Conservation (phyloP, 2,797 vertebrate species). For the Sardinella longiceps region DNA sequence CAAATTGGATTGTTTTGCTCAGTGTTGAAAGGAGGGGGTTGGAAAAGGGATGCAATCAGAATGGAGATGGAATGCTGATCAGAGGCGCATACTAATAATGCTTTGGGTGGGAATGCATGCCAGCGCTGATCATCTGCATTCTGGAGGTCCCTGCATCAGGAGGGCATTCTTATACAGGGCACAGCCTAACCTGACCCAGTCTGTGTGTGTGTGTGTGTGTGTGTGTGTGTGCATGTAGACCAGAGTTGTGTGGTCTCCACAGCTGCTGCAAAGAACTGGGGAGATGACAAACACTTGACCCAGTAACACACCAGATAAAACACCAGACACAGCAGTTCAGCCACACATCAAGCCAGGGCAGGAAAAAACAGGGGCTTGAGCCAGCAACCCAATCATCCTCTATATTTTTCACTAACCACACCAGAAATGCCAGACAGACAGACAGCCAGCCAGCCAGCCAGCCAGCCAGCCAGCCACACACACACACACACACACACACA, state of each 20-base stretch:
- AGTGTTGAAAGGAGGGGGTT: not conserved
- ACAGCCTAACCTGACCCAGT: not conserved
- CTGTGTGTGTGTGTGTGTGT: too few relatives aligned
- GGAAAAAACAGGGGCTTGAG: not conserved
- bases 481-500: not conserved
- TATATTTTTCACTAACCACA: not conserved
- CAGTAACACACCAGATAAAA: too few relatives aligned
- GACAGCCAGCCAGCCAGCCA: not conserved
- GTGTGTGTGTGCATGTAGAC: too few relatives aligned
- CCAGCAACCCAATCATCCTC: not conserved
- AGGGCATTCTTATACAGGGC: not conserved
- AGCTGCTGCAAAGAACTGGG: too few relatives aligned
- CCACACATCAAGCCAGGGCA: too few relatives aligned
- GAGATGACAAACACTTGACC: too few relatives aligned
- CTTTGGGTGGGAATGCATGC: not conserved
- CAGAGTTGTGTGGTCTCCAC: too few relatives aligned
- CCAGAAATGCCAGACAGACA: conserved; percentile 29
- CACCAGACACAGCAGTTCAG: too few relatives aligned
- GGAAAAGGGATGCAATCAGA: not conserved
- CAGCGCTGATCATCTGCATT: not conserved
- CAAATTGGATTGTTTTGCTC: not conserved
- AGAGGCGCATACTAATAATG: not conserved
- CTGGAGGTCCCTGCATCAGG: not conserved
- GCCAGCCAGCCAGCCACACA: too few relatives aligned
- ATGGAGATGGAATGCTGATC: not conserved